Evolutionary conservation across 2,888 invertebrate genomes (phyloP), one percentile per base, ranked within the genome.

Genomic region (Calliphora vomitoria): DNA sequence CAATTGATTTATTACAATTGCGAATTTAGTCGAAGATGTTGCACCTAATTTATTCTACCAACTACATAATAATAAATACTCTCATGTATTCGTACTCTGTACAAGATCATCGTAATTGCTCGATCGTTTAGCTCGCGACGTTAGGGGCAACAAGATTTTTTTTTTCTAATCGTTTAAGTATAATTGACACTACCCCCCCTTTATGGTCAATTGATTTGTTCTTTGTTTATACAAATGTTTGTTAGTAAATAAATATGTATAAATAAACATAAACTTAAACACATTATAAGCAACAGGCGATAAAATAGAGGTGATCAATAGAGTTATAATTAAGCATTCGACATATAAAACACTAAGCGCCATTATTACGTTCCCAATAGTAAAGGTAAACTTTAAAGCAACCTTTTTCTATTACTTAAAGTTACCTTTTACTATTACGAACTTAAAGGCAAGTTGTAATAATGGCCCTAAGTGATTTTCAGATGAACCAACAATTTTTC

Each of bases 101-200:
- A 35, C 3, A 6, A n/a, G 18, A n/a, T n/a, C 50, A 78, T 44
- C 71, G 41, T 76, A 83, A 78, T 76, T 83, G 76, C 72, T 72
- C 35, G 76, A 78, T 72, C 35, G 35, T 58, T 25, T 71, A 64
- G 44, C 44, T 41, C 66, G 44, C 76, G 60, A 71, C 35, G 60
- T 10, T 25, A 60, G 35, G 5, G n/a, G 8, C 35, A 80, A 53
- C 18, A 50, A 74, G 50, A n/a, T 38, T 38, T 4, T 18, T 4
- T 18, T 20, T 71, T 31, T 71, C 18, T 11, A 53, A 35, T 53
- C 10, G 64, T 53, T 8, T 18, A 35, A 18, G n/a, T 76, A 76
- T 35, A 76, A 53, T 64, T 38, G 15, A 64, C 3, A 38, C 15
- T 50, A 50, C 41, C 64, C 79, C 66, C 4, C 3, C 66, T 31